Evolutionary conservation across 2,888 invertebrate genomes (phyloP).

Genomic region (Neoaliturus tenellus): DNA sequence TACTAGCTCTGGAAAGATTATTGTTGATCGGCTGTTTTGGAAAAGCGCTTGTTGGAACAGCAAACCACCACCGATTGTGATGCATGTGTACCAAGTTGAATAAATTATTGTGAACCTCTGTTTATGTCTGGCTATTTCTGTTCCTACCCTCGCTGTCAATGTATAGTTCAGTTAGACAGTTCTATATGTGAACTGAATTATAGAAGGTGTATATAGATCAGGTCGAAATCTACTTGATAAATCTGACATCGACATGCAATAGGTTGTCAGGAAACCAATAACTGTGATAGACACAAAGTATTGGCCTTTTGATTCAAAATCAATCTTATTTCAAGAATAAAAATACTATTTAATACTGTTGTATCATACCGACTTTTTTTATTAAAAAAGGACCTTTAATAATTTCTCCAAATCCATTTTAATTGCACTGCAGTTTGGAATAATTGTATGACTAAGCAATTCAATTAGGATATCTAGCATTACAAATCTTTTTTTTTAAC

Average conservation of each 20-base stretch:
- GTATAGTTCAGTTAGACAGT: conserved; percentile 11
- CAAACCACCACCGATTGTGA: not conserved
- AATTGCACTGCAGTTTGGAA: no score
- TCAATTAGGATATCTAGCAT: no score
- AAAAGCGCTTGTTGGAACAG: not conserved
- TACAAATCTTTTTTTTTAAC: no score
- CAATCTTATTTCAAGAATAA: no score
- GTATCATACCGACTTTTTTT: no score
- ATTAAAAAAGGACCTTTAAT: no score
- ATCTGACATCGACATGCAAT: conserved; percentile 4
- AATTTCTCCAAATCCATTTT: no score
- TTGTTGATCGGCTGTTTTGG: no score
- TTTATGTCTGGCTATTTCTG: conserved; percentile 44
- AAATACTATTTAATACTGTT: no score
- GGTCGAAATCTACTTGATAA: not conserved
- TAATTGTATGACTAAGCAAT: no score
- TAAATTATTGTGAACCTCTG: conserved; percentile 43
- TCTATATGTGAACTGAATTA: conserved; percentile 34
- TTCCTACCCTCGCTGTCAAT: not conserved
- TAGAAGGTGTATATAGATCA: not conserved
- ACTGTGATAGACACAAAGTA: not conserved
- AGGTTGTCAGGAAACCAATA: not conserved
- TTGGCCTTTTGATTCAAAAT: no score
- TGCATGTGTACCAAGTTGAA: conserved; percentile 41
- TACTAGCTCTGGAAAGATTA: no score